Evolutionary conservation across 2,888 invertebrate genomes (phyloP).

Genomic region (Diaprepes abbreviatus): DNA sequence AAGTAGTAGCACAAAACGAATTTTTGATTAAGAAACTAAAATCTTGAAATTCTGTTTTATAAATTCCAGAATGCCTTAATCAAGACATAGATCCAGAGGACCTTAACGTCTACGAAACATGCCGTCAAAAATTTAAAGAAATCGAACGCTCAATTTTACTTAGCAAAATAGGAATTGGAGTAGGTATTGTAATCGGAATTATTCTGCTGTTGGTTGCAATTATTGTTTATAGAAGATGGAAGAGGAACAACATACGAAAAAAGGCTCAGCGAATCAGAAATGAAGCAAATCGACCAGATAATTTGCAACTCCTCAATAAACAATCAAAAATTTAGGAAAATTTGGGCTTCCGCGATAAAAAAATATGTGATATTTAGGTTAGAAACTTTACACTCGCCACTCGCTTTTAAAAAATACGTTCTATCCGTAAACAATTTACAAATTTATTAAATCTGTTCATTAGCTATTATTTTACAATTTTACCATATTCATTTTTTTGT

Average conservation of each 20-base stretch:
- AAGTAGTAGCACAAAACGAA: neutral
- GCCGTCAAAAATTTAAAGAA: slow-evolving; percentile 24
- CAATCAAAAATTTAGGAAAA: neutral
- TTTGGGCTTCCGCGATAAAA: neutral
- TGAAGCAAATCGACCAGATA: neutral
- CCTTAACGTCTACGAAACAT: slow-evolving; percentile 20
- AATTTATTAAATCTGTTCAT: too few species aligned
- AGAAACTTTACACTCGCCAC: too few species aligned
- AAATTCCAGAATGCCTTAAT: slow-evolving; percentile 38
- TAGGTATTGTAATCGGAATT: slow-evolving; percentile 16
- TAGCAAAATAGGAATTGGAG: slow-evolving; percentile 34
- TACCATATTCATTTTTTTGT: too few species aligned
- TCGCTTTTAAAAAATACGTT: too few species aligned
- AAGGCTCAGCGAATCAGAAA: neutral
- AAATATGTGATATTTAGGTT: slow-evolving; percentile 33
- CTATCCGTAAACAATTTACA: too few species aligned
- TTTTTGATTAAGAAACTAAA: too few species aligned
- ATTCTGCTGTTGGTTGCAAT: neutral
- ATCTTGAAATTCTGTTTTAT: too few species aligned
- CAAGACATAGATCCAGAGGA: slow-evolving; percentile 29
- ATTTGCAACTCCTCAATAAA: neutral
- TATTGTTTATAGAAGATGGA: slow-evolving; percentile 14
- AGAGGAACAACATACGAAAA: neutral
- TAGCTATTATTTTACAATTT: too few species aligned
- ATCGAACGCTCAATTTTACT: slow-evolving; percentile 17